Conservation (phyloP, 2,113 vertebrate genomes). For the Seriola dumerili region DNA sequence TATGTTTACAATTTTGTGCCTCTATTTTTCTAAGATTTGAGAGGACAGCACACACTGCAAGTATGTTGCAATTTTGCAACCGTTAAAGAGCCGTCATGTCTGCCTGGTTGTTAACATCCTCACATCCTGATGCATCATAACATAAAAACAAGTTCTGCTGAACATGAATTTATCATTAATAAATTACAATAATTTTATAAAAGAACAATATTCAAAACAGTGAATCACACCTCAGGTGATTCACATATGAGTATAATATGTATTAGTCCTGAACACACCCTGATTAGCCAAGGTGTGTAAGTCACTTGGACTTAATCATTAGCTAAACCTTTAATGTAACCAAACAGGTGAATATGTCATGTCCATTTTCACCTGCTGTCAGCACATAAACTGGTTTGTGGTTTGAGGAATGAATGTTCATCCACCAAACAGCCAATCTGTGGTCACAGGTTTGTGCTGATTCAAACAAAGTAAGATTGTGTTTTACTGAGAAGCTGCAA, state of each 20-base stretch:
- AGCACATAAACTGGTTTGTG: slow-evolving; percentile 10
- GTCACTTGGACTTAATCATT: slow-evolving; percentile 47
- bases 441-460: neutral
- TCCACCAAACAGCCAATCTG: neutral
- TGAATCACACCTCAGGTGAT: slow-evolving; percentile 16
- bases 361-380: neutral
- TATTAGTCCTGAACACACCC: slow-evolving; percentile 28
- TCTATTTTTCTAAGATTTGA: slow-evolving; percentile 10
- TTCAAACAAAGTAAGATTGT: neutral
- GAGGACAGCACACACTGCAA: neutral
- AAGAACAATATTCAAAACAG: neutral
- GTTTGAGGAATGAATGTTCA: slow-evolving; percentile 20
- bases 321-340: slow-evolving; percentile 13
- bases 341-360: slow-evolving; percentile 2
- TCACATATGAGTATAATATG: slow-evolving; percentile 14
- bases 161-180: no score
- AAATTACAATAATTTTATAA: no score
- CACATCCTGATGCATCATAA: no score
- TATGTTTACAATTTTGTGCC: slow-evolving; percentile 49
- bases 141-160: no score
- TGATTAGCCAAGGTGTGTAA: slow-evolving; percentile 34
- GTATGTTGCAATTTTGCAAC: no score
- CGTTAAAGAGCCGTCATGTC: no score
- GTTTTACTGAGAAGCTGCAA: no score
- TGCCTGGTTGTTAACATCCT: neutral